Conservation (phyloP, 2,113 vertebrate genomes). For the Probosciger aterrimus region DNA sequence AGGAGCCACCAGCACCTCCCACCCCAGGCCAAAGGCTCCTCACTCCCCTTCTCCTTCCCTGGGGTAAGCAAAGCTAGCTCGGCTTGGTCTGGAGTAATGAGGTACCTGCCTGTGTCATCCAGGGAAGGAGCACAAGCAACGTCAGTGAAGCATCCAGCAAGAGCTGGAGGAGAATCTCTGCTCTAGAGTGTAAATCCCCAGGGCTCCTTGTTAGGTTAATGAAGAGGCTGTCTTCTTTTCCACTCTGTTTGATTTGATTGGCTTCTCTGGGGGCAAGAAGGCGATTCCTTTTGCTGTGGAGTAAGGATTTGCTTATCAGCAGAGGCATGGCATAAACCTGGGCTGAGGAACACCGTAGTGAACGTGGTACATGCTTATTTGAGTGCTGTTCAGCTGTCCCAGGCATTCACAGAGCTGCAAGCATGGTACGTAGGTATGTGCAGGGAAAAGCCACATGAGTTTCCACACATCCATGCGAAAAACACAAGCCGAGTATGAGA, state of each 20-base stretch:
- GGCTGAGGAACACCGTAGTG: neutral
- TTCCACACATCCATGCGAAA: accelerated
- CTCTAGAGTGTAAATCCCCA: conserved; percentile 17
- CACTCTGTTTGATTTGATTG: conserved; percentile 60
- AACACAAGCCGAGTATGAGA: accelerated
- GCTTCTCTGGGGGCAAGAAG: conserved; percentile 43
- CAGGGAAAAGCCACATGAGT: neutral
- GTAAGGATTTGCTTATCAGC: conserved; percentile 45
- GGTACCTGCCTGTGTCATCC: neutral
- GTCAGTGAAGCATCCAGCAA: neutral
- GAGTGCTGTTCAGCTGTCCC: neutral
- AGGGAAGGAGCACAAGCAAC: neutral
- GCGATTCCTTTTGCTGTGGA: neutral
- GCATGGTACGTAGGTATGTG: accelerated
- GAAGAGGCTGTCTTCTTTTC: conserved; percentile 58
- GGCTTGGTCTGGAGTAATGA: neutral
- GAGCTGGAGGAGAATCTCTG: conserved; percentile 14
- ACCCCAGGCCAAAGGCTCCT: accelerated
- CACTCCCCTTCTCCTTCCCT: neutral
- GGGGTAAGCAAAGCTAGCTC: neutral
- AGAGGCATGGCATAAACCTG: neutral
- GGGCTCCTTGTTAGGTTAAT: conserved; percentile 64
- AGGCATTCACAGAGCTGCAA: neutral
- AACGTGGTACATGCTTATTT: neutral
- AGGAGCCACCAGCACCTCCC: neutral